Base-by-base conservation (phyloP, 1,140 invertebrate species). In the Drosophila pachea region DNA sequence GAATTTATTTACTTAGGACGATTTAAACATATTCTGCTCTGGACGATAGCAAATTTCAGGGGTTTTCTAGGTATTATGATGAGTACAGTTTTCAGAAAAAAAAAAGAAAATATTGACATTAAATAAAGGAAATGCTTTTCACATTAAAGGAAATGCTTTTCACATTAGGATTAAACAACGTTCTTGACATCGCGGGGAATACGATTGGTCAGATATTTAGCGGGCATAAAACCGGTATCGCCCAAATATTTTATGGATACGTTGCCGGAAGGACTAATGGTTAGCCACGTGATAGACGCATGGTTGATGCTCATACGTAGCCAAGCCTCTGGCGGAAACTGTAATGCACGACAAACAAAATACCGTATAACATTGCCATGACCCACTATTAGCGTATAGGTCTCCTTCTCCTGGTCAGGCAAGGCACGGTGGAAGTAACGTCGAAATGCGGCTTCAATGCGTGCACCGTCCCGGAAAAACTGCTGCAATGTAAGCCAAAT, bases 351-450 rank as follows among this genome's bases (percentile, higher is more conserved):
- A 91, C 98, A 99, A 12, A 98, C 94, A 91, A 99, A 98, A 90
- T 98, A 99, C 63, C 98, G 91, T 76, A 99, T 99, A 8, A 99
- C 98, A 91, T 99, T 99, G 9, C 96, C 98, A 91, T 99, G 98
- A 73, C 98, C 99, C 5, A 99, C 97, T 47, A 99, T 91, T 32
- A 99, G 88, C 49, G 98, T 98, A 89, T 96, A 98, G 5, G 93
- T 93, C 88, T 99, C 97, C 62, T 94, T 90, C 49, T 93, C 91
- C 90, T 99, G 97, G 4, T 91, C 90, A 2, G 94, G 92, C 52
- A 93, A 90, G 14, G 98, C 98, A 60, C 99, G 91, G 90, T 99
- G 93, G 89, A 99, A 96, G 90, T 98, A 97, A 77, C 95, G 94
- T 49, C 97, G 91, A 90, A 99, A 99, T 5, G 95, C 98, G 5